Percentiles rank a stretch among this genome's conserved stretches.
Evolutionary conservation across 1,140 invertebrate genomes (phyloP).

Genomic region (Pomacea maculata): DNA sequence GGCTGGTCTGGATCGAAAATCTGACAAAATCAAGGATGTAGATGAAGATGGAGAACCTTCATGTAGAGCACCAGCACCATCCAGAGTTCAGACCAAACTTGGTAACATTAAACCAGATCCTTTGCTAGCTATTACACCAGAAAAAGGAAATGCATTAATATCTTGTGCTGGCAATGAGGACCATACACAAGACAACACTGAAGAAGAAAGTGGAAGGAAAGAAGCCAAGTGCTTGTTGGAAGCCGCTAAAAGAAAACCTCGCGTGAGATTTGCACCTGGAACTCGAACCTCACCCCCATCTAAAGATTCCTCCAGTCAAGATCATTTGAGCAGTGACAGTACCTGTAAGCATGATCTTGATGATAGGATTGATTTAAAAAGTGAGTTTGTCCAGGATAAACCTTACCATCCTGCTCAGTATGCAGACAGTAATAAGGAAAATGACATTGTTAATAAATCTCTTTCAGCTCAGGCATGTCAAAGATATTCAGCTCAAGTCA

Average conservation of each 20-base stretch:
- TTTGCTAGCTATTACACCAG: constrained; percentile 31
- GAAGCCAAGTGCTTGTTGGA: neutral
- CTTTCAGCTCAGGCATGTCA: neutral
- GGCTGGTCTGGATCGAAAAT: too few relatives aligned
- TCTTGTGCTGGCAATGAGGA: neutral
- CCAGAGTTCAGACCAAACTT: neutral
- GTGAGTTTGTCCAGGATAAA: neutral
- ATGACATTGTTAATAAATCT: neutral
- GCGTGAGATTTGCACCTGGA: constrained; percentile 12
- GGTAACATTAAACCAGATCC: constrained; percentile 27
- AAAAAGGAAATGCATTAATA: constrained; percentile 15
- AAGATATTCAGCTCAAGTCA: neutral
- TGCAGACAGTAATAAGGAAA: neutral
- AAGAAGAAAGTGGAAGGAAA: neutral
- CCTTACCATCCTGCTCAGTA: constrained; percentile 8
- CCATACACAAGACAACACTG: neutral
- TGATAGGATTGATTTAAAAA: neutral
- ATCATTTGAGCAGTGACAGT: too few relatives aligned
- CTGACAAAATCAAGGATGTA: too few relatives aligned
- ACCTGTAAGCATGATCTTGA: neutral
- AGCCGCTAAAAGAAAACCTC: too few relatives aligned
- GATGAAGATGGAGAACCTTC: neutral
- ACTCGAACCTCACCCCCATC: constrained; percentile 10
- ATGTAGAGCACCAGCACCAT: constrained; percentile 2
- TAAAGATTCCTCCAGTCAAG: neutral